Evolutionary conservation across 1,140 invertebrate species (phyloP), one percentile per base, ranked within the genome.

Genomic region (Pseudomyrmex cubaensis): DNA sequence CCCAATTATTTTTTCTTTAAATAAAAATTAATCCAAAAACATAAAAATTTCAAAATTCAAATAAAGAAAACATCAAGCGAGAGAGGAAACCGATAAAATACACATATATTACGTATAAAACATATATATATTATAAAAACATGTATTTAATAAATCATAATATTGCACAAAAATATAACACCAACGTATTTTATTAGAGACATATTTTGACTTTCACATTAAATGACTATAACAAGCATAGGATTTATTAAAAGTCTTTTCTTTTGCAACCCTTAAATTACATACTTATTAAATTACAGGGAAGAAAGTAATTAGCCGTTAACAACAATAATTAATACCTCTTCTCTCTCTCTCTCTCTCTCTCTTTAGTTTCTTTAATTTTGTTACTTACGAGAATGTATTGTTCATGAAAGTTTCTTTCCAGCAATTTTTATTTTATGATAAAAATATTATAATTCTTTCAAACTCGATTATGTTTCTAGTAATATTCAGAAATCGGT

Each of bases 221-320:
- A 52, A 61, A 20, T 20, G 20, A 10, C 46, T 5, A 15, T 25
- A 15, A 35, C 35, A 70, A 12, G 15, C 56, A 5, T n/a, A 46
- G 10, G 9, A 77, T 59, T 80, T 25, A 78, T 78, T 78, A 70
- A 70, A 59, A 52, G 57, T 7, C 7, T 61, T 66, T 15, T 44
- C 15, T 13, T 20, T 46, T 46, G 17, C 5, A 1, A 10, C 10
- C 1, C 3, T 80, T n/a, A 17, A 80, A 80, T 80, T 72, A 59
- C n/a, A 35, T 48, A 4, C 35, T 35, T 35, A 35, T 35, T 35
- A 35, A 35, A 35, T 12, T 25, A 25, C 0, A 80, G 15, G 2
- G 22, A 61, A 59, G 46, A n/a, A 70, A 48, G 12, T 78, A 78
- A 80, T 80, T 80, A 80, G 48, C 20, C 35, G 12, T 72, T 35